Percentiles rank a stretch among this genome's conserved stretches.
Conservation (phyloP, 2,797 vertebrate genomes). For the Botia kubotai region DNA sequence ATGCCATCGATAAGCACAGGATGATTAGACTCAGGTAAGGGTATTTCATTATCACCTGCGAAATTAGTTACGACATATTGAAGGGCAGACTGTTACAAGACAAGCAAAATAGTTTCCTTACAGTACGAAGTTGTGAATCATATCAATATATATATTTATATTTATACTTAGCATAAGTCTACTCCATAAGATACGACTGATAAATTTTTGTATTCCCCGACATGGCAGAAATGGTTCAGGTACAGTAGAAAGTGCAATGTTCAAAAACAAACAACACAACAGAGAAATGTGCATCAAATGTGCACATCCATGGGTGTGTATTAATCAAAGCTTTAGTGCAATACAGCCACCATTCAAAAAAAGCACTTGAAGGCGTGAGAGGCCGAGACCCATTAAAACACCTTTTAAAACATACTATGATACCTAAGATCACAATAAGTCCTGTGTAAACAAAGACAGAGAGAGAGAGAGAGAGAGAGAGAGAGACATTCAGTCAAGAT, state of each 20-base stretch:
- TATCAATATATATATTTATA: conserved; percentile 48
- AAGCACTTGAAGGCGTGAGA: conserved; percentile 63
- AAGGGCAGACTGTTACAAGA: conserved; percentile 37
- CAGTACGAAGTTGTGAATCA: conserved; percentile 56
- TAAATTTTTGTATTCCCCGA: conserved; percentile 57
- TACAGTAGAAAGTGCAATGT: conserved; percentile 66
- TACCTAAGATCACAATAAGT: conserved; percentile 61
- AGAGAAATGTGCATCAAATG: conserved; percentile 28
- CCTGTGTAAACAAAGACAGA: conserved; percentile 66
- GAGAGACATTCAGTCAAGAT: conserved; percentile 60
- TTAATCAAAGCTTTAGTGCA: conserved; percentile 72
- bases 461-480: conserved; percentile 42
- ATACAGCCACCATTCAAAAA: conserved; percentile 61
- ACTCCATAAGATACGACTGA: conserved; percentile 51
- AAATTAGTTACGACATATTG: conserved; percentile 38
- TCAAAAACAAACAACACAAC: conserved; percentile 39
- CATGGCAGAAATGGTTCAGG: conserved; percentile 37
- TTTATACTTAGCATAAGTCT: conserved; percentile 29
- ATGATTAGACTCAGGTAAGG: conserved; percentile 40
- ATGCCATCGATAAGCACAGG: conserved; percentile 41
- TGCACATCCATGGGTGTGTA: conserved; percentile 54
- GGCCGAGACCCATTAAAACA: conserved; percentile 55
- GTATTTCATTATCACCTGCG: conserved; percentile 42
- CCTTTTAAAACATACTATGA: conserved; percentile 54
- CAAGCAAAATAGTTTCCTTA: conserved; percentile 34